Conservation (phyloP, 1,140 invertebrate genomes). For the Tetranychus urticae region DNA sequence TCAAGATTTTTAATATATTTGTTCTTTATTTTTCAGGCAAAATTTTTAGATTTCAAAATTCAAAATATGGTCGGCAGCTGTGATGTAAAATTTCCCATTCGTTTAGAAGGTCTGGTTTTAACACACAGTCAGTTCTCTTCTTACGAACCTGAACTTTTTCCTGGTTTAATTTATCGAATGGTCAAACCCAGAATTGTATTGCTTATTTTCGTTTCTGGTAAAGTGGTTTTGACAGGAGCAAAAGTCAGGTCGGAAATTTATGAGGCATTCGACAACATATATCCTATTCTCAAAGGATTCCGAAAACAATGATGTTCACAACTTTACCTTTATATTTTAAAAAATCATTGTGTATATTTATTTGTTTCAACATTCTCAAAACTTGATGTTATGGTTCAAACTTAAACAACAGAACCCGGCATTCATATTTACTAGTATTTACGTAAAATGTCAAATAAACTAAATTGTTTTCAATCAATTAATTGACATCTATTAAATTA, state of each 20-base stretch:
- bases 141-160: slow-evolving; percentile 56
- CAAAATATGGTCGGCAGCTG: slow-evolving; percentile 99
- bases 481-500: too few species aligned
- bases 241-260: slow-evolving; percentile 96
- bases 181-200: slow-evolving; percentile 95
- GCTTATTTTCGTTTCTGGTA: slow-evolving; percentile 95
- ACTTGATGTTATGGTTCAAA: too few species aligned
- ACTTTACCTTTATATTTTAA: too few species aligned
- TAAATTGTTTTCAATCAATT: too few species aligned
- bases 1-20: background rate
- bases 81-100: slow-evolving; percentile 96
- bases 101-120: slow-evolving; percentile 82
- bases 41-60: slow-evolving; percentile 98
- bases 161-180: slow-evolving; percentile 97
- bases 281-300: slow-evolving; percentile 96
- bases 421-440: too few species aligned
- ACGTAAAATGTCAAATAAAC: too few species aligned
- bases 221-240: slow-evolving; percentile 94
- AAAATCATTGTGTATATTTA: too few species aligned
- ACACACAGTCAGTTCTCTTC: slow-evolving; percentile 93
- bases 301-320: slow-evolving; percentile 35
- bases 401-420: too few species aligned
- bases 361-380: too few species aligned
- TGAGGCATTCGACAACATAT: slow-evolving; percentile 98
- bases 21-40: slow-evolving; percentile 42